Evolutionary conservation across 64 coral and sea anemone species (phyloP).

Genomic region (Montipora efflorescens): DNA sequence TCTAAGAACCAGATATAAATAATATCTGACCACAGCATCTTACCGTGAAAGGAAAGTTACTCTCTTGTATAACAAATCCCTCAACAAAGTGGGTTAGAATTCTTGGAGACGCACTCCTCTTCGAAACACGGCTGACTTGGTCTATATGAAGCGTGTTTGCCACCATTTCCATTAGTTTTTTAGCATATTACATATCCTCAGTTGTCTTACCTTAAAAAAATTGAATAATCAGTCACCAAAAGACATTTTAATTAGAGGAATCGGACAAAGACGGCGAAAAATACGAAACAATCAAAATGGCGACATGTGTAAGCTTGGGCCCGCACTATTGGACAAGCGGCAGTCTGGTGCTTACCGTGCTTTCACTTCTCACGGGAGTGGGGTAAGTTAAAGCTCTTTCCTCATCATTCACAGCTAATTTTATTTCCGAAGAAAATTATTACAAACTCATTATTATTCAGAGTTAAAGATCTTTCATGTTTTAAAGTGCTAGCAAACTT

Average conservation of each 20-base stretch:
- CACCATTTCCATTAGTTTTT: slow-evolving; percentile 92
- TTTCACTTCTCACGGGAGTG: background rate
- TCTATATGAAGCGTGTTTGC: slow-evolving; percentile 66
- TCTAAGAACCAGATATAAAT: no score
- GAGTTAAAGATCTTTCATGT: no score
- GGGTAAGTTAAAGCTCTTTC: no score
- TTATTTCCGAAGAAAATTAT: no score
- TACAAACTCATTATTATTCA: no score
- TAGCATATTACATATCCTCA: background rate
- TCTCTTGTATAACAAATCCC: slow-evolving; percentile 98
- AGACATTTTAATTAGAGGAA: background rate
- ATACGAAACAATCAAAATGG: slow-evolving; percentile 27
- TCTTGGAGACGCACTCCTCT: slow-evolving; percentile 68
- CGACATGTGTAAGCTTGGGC: slow-evolving; percentile 27
- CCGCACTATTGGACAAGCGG: background rate
- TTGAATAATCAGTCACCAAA: background rate
- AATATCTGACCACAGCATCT: background rate
- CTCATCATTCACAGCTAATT: no score
- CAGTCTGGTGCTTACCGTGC: background rate
- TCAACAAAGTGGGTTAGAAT: slow-evolving; percentile 95
- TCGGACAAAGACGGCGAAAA: slow-evolving; percentile 20
- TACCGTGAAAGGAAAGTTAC: slow-evolving; percentile 99
- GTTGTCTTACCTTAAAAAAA: background rate
- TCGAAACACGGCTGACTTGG: slow-evolving; percentile 50
- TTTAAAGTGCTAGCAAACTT: no score